These are phyloP conservation scores for Hedya salicella DNA, from an alignment of 2,888 invertebrate species.

Conservation along the genomic window DNA sequence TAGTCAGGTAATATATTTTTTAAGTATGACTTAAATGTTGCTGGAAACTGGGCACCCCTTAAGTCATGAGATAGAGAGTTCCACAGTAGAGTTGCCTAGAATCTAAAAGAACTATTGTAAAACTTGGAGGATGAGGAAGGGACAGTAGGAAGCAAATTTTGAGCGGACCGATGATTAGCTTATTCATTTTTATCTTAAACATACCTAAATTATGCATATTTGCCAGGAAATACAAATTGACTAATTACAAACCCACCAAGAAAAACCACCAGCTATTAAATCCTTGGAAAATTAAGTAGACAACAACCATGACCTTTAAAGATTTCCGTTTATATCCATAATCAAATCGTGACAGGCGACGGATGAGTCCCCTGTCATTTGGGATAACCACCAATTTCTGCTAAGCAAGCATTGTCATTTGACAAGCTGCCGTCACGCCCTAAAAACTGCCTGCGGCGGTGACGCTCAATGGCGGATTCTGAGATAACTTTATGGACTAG, in stretches of 20 bases:
- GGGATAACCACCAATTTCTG: constrained; percentile 33
- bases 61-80: no score
- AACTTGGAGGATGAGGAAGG: no score
- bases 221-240: no score
- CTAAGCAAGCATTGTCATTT: constrained; percentile 39
- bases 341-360: constrained; percentile 37
- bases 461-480: constrained; percentile 17
- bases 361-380: constrained; percentile 30
- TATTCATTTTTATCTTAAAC: no score
- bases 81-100: no score
- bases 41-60: no score
- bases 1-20: no score
- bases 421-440: constrained; percentile 60
- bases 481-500: neutral
- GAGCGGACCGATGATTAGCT: no score
- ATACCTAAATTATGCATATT: no score
- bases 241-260: neutral
- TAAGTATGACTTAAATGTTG: no score
- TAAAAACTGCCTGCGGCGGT: constrained; percentile 58
- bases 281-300: constrained; percentile 6
- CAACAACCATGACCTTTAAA: constrained; percentile 38
- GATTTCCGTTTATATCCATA: constrained; percentile 38
- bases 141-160: no score
- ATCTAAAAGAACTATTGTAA: no score
- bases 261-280: neutral